Percentiles rank a stretch among this genome's conserved stretches.
Conservation (phyloP, 2,797 vertebrate genomes). For the Coluber constrictor region DNA sequence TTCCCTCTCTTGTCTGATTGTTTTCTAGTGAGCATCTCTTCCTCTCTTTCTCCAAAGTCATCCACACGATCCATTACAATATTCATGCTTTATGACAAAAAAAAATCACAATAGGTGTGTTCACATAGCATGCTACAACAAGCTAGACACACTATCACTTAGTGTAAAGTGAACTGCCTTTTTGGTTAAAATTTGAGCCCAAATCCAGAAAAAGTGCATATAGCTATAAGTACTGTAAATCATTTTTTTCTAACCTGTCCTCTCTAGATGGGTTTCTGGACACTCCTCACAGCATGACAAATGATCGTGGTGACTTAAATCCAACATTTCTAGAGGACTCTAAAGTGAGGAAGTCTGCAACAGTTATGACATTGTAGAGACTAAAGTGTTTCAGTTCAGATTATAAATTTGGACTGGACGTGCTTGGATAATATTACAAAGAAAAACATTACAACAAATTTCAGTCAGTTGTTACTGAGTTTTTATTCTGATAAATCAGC, state of each 20-base stretch:
- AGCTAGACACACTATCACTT: not conserved
- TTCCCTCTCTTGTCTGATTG: not conserved
- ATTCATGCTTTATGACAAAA: not conserved
- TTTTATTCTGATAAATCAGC: not conserved
- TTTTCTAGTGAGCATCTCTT: not conserved
- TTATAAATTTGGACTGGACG: not conserved
- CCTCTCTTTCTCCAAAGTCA: not conserved
- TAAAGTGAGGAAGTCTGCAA: constrained; percentile 3
- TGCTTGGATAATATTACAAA: not conserved
- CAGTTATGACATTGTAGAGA: constrained; percentile 51
- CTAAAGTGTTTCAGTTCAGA: not conserved
- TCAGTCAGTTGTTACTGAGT: not conserved
- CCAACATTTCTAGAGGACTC: not conserved
- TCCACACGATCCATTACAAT: not conserved
- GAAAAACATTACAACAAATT: not conserved
- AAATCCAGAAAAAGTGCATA: not conserved
- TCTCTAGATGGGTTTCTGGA: not conserved
- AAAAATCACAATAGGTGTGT: not conserved
- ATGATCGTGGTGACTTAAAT: not conserved
- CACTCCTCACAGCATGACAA: not conserved
- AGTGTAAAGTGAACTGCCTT: constrained; percentile 41
- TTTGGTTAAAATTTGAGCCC: constrained; percentile 46
- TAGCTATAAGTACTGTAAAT: not conserved
- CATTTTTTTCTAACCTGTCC: not conserved
- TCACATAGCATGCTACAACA: not conserved